Percentiles rank a stretch among this genome's conserved stretches.
phyloP scores from a whole-genome alignment of 2,113 vertebrate species.

The Mola mola region DNA sequence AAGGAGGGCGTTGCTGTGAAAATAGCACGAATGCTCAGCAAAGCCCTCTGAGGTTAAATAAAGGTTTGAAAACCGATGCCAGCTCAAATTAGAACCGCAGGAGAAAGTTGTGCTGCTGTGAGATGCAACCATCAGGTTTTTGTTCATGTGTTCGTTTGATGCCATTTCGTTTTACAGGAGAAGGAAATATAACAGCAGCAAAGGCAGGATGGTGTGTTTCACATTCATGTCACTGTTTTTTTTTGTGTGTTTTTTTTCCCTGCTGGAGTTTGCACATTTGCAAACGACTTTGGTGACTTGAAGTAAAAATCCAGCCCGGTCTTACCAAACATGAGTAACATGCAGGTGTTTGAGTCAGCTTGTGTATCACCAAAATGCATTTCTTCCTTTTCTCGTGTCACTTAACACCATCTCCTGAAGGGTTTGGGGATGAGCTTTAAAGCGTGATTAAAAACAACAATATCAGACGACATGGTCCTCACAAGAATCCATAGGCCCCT shows the following conservation, averaged over 20 bases:
- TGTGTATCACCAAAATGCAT: no score
- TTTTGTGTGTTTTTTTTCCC: neutral
- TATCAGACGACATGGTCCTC: no score
- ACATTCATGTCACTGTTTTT: neutral
- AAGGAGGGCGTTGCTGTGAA: slow-evolving; percentile 43
- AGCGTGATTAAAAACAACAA: no score
- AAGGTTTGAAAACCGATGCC: slow-evolving; percentile 48
- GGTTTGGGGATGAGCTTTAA: no score
- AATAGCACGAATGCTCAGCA: slow-evolving; percentile 35
- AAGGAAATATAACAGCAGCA: slow-evolving; percentile 1
- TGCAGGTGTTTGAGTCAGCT: no score
- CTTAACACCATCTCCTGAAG: no score
- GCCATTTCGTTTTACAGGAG: neutral
- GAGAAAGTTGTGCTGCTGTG: slow-evolving; percentile 20
- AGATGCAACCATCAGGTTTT: neutral
- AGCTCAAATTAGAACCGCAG: slow-evolving; percentile 44
- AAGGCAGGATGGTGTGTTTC: neutral
- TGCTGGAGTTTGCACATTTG: neutral
- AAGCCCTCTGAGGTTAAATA: slow-evolving; percentile 59
- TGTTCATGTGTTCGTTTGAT: slow-evolving; percentile 5
- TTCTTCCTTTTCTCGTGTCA: no score
- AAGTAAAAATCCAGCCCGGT: no score
- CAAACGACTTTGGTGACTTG: neutral
- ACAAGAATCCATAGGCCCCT: no score
- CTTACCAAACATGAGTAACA: no score